Conservation (phyloP, 2,888 invertebrate species). For the Pyrocoelia pectoralis region DNA sequence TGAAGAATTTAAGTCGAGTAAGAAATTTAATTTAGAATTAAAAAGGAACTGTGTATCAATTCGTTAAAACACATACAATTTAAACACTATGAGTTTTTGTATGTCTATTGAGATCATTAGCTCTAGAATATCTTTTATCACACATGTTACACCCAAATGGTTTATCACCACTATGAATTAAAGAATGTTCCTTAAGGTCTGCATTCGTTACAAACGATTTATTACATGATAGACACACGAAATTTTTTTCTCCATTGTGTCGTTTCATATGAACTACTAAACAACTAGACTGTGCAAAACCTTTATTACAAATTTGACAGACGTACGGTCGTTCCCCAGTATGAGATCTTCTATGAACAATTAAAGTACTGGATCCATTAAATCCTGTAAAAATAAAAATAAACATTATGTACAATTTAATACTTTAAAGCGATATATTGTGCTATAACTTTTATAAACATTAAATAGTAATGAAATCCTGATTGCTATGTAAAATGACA, state of each 20-base stretch:
- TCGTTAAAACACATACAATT: neutral
- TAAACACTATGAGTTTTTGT: slow-evolving; percentile 44
- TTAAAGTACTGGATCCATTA: slow-evolving; percentile 58
- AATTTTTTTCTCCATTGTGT: slow-evolving; percentile 52
- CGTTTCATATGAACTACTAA: slow-evolving; percentile 58
- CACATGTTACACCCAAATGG: slow-evolving; percentile 50
- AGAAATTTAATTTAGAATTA: too few relatives aligned
- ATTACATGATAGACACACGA: slow-evolving; percentile 49
- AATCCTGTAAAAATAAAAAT: slow-evolving; percentile 49
- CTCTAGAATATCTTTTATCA: slow-evolving; percentile 48
- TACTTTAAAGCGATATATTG: neutral
- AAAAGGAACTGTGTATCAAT: neutral
- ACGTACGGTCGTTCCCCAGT: slow-evolving; percentile 58
- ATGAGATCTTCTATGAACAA: slow-evolving; percentile 56
- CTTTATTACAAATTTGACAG: slow-evolving; percentile 55
- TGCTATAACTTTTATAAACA: neutral
- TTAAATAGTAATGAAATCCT: neutral
- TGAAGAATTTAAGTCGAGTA: too few relatives aligned
- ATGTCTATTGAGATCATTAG: slow-evolving; percentile 50
- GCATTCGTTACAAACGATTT: slow-evolving; percentile 50
- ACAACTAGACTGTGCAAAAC: slow-evolving; percentile 59
- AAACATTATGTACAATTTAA: neutral
- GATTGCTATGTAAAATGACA: too few relatives aligned
- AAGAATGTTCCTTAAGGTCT: slow-evolving; percentile 49
- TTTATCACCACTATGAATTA: slow-evolving; percentile 48